Conservation (phyloP, 2,888 invertebrate species). For the Platycnemis pennipes region DNA sequence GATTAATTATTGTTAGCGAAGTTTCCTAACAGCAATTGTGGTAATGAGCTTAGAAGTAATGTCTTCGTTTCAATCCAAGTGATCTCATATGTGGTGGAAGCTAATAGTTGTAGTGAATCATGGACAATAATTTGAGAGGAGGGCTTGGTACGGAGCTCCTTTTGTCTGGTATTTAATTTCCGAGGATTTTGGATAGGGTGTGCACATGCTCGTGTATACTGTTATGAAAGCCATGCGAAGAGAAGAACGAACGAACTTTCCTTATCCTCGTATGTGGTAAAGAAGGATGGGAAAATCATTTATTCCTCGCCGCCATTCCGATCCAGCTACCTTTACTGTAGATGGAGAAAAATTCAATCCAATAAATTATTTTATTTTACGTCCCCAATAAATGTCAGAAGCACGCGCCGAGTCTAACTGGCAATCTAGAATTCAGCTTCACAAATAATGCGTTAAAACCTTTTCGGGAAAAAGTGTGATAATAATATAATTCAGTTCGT, state of each 20-base stretch:
- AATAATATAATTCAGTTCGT: too few species aligned
- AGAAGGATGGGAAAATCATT: background rate
- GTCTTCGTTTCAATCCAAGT: background rate
- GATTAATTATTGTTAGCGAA: background rate
- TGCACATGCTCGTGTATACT: background rate
- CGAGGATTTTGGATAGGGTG: background rate
- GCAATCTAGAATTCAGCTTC: too few species aligned
- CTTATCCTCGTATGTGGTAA: background rate
- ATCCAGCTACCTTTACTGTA: too few species aligned
- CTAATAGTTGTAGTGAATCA: background rate
- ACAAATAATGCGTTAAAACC: too few species aligned
- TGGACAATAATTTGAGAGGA: background rate
- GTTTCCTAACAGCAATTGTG: background rate
- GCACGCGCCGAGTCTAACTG: too few species aligned
- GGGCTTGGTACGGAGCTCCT: background rate
- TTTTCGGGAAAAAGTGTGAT: too few species aligned
- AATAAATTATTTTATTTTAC: too few species aligned
- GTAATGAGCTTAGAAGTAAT: background rate
- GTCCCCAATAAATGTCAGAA: too few species aligned
- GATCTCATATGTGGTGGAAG: background rate
- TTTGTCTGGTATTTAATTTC: background rate
- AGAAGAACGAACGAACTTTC: too few species aligned
- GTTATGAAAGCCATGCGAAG: too few species aligned
- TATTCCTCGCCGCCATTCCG: background rate
- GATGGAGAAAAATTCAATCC: too few species aligned